phyloP scores from a whole-genome alignment of 2,797 vertebrate genomes.

The Ciconia nigra region DNA sequence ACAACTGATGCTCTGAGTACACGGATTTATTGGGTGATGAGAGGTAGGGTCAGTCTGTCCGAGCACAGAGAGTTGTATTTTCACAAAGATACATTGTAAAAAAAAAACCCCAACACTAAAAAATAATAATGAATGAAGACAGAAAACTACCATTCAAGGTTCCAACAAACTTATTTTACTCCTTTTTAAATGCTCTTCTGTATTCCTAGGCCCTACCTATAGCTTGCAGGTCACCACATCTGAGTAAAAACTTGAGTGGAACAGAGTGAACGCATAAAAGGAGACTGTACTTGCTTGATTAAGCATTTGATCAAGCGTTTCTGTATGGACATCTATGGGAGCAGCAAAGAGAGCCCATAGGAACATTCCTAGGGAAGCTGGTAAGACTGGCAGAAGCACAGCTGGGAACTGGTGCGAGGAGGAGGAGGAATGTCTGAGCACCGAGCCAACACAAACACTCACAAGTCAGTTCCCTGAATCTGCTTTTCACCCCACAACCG shows the following conservation, averaged over 20 bases:
- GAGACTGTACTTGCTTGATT: not conserved
- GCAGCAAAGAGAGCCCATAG: not conserved
- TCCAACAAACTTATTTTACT: not conserved
- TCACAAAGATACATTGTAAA: not conserved
- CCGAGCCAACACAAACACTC: not conserved
- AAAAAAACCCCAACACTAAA: not conserved
- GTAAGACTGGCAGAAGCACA: not conserved
- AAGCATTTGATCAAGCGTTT: not conserved
- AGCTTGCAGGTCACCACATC: not conserved
- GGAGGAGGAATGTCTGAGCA: slow-evolving; percentile 37
- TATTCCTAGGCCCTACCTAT: not conserved
- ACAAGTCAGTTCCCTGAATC: not conserved
- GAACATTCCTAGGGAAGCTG: not conserved
- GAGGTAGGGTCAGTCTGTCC: not conserved
- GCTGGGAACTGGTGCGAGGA: not conserved
- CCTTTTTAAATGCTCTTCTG: not conserved
- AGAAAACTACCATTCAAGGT: not conserved
- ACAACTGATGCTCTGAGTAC: not conserved
- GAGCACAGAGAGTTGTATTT: not conserved
- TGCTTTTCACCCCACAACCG: not conserved
- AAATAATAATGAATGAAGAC: not conserved
- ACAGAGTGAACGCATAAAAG: not conserved
- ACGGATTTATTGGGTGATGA: not conserved
- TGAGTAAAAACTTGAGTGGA: not conserved
- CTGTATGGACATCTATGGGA: not conserved